Percentiles rank a stretch among this genome's conserved stretches.
These are phyloP conservation scores for Orbicella faveolata DNA, from an alignment of 64 coral and sea anemone genomes.

Conservation along the genomic window DNA sequence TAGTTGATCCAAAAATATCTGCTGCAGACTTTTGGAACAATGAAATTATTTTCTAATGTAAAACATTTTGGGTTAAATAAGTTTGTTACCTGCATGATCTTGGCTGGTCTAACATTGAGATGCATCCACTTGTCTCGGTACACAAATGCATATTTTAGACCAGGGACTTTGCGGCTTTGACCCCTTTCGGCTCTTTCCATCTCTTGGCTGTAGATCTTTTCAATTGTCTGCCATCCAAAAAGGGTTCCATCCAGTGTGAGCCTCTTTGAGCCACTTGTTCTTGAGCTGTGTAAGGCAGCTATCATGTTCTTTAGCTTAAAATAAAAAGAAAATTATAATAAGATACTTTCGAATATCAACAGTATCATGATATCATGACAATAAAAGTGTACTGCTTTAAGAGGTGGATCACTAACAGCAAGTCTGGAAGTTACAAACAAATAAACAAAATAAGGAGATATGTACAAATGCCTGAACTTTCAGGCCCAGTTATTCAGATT, in stretches of 20 bases:
- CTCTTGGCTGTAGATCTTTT: slow-evolving; percentile 3
- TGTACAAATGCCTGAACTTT: too few relatives aligned
- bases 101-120: not conserved
- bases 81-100: not conserved
- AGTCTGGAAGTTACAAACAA: too few relatives aligned
- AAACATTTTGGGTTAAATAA: not conserved
- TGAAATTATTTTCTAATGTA: not conserved
- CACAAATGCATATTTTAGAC: not conserved
- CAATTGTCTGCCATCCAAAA: slow-evolving; percentile 8
- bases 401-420: too few relatives aligned
- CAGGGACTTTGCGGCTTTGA: not conserved
- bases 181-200: not conserved
- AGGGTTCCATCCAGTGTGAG: not conserved
- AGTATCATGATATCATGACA: too few relatives aligned
- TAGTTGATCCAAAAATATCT: too few relatives aligned
- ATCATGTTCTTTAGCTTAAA: slow-evolving; percentile 21
- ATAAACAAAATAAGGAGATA: too few relatives aligned
- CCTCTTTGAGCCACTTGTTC: slow-evolving; percentile 9
- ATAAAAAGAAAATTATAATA: not conserved
- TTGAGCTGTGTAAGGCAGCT: slow-evolving; percentile 15
- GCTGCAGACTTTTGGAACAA: too few relatives aligned
- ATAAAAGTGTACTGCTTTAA: too few relatives aligned
- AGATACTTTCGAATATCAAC: too few relatives aligned
- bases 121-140: not conserved
- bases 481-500: too few relatives aligned